Conservation (phyloP, 2,113 vertebrate genomes). For the Bolborhynchus lineola region DNA sequence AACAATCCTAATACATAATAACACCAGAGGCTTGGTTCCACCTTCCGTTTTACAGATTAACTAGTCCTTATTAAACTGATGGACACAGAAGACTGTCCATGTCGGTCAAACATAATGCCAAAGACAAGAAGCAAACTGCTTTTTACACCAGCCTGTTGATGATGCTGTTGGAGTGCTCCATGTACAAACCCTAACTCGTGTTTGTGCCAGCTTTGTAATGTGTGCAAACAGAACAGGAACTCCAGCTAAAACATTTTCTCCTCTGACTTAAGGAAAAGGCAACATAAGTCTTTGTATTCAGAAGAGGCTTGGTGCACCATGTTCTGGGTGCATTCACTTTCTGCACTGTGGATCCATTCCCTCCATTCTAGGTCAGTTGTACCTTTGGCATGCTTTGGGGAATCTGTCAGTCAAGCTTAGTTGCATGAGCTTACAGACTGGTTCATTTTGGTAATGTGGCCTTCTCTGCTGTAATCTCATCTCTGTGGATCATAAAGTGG, state of each 20-base stretch:
- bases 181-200: not conserved
- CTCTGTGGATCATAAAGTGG: not conserved
- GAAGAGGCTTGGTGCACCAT: not conserved
- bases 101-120: not conserved
- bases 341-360: not conserved
- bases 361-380: not conserved
- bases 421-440: accelerated
- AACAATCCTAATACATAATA: not conserved
- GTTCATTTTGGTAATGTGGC: not conserved
- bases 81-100: not conserved
- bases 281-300: not conserved
- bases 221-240: not conserved
- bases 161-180: not conserved
- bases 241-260: not conserved
- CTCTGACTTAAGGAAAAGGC: not conserved
- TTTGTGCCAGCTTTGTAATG: not conserved
- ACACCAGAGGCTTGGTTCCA: not conserved
- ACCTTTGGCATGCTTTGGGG: not conserved
- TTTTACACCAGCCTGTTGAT: not conserved
- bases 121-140: not conserved
- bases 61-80: not conserved
- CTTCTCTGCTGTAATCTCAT: not conserved
- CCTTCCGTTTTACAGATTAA: not conserved
- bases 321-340: not conserved
- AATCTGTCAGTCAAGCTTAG: not conserved